phyloP scores from a whole-genome alignment of 2,888 invertebrate species.

The Dione vanillae region DNA sequence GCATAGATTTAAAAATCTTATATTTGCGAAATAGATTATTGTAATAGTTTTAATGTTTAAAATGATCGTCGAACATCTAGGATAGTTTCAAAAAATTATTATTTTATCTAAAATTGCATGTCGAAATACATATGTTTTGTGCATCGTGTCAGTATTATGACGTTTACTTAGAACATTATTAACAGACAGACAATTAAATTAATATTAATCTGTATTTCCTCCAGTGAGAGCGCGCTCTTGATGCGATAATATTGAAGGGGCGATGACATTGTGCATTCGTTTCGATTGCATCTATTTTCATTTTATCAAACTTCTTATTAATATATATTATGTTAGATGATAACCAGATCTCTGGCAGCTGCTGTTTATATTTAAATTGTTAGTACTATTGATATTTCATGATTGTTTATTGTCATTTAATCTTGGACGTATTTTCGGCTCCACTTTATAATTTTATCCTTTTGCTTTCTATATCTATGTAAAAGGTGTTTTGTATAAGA shows the following conservation, averaged over 20 bases:
- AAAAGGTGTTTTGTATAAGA: neutral
- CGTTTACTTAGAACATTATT: conserved; percentile 20
- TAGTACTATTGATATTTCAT: neutral
- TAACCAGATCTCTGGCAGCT: neutral
- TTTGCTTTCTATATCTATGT: too few relatives aligned
- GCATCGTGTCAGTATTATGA: neutral
- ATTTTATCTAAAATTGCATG: neutral
- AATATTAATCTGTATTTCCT: conserved; percentile 57
- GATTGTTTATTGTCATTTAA: neutral
- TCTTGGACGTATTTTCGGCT: neutral
- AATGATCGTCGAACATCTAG: too few relatives aligned
- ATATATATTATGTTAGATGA: conserved; percentile 23
- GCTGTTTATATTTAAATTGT: conserved; percentile 6
- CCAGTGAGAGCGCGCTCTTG: conserved; percentile 46
- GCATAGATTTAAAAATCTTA: too few relatives aligned
- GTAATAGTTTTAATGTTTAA: too few relatives aligned
- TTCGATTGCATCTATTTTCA: conserved; percentile 42
- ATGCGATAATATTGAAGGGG: conserved; percentile 46
- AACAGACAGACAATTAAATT: conserved; percentile 48
- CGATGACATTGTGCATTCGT: conserved; percentile 47
- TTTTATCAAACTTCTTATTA: conserved; percentile 36
- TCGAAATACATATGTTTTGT: neutral
- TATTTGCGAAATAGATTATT: too few relatives aligned
- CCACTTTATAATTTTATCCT: too few relatives aligned
- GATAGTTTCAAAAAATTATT: neutral